Percentiles rank a stretch among this genome's conserved stretches.
phyloP scores from a whole-genome alignment of 2,888 invertebrate genomes.

The Orgyia antiqua region DNA sequence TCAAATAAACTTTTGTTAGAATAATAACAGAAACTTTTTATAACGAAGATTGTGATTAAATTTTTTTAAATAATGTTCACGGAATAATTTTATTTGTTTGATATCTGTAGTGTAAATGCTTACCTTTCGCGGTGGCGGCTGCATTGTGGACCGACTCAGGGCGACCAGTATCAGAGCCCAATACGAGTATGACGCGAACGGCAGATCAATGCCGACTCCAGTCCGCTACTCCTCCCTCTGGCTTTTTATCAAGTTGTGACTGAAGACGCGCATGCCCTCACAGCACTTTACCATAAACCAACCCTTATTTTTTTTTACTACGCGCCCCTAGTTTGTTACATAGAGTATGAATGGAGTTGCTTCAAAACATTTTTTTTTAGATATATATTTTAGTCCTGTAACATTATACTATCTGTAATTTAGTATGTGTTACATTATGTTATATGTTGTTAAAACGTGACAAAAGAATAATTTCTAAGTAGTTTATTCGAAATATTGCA shows the following conservation, averaged over 20 bases:
- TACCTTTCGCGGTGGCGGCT: conserved; percentile 92
- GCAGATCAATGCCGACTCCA: conserved; percentile 41
- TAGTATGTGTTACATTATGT: too few relatives aligned
- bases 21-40: not conserved
- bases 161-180: conserved; percentile 14
- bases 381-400: too few relatives aligned
- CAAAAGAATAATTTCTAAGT: too few relatives aligned
- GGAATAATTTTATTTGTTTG: not conserved
- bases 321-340: not conserved
- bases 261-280: conserved; percentile 34
- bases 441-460: too few relatives aligned
- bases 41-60: not conserved
- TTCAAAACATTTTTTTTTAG: not conserved
- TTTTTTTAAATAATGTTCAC: not conserved
- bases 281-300: conserved; percentile 14
- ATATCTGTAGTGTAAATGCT: too few relatives aligned
- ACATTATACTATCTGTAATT: too few relatives aligned
- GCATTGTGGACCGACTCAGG: conserved; percentile 73
- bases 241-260: conserved; percentile 29
- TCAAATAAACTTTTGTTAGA: conserved; percentile 1
- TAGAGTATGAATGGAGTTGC: not conserved
- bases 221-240: conserved; percentile 36
- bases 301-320: conserved; percentile 5
- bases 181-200: conserved; percentile 11
- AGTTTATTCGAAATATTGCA: too few relatives aligned